These are phyloP conservation scores for Aphaenogaster rudis DNA, from an alignment of 1,140 invertebrate species.

Conservation along the genomic window DNA sequence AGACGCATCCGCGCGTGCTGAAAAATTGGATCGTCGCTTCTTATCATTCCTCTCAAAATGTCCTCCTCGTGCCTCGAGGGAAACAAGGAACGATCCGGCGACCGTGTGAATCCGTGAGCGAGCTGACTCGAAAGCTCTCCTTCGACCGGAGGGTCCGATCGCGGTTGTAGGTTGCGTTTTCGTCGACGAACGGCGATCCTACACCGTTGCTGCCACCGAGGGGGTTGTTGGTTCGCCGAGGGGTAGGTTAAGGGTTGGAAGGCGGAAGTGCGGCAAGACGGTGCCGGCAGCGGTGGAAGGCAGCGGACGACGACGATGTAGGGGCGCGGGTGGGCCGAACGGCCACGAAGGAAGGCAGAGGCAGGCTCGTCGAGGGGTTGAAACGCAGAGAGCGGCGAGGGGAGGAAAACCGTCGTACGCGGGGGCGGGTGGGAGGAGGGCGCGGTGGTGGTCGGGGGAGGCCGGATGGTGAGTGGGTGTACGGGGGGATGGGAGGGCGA, in stretches of 20 bases:
- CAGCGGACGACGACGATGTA: constrained; percentile 74
- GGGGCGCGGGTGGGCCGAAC: constrained; percentile 74
- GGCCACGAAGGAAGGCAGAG: constrained; percentile 75
- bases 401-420: constrained; percentile 65
- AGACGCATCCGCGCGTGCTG: background rate
- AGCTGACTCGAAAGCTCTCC: constrained; percentile 26
- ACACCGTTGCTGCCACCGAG: constrained; percentile 69
- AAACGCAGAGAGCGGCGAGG: constrained; percentile 73
- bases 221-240: constrained; percentile 77
- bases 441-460: constrained; percentile 45
- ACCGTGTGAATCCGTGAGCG: constrained; percentile 6
- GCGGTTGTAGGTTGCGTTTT: constrained; percentile 72
- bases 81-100: background rate
- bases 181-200: constrained; percentile 69
- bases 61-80: background rate
- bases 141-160: constrained; percentile 4
- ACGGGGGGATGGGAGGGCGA: constrained; percentile 22
- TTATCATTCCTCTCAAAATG: constrained; percentile 20
- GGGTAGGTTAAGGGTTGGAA: constrained; percentile 80
- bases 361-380: constrained; percentile 76
- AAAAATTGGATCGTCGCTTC: constrained; percentile 28
- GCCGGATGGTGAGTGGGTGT: constrained; percentile 54
- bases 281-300: constrained; percentile 69
- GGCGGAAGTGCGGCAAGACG: constrained; percentile 81
- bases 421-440: constrained; percentile 36